Base-by-base conservation (phyloP, 1,140 invertebrate species). In the Neodiprion pinetum region DNA sequence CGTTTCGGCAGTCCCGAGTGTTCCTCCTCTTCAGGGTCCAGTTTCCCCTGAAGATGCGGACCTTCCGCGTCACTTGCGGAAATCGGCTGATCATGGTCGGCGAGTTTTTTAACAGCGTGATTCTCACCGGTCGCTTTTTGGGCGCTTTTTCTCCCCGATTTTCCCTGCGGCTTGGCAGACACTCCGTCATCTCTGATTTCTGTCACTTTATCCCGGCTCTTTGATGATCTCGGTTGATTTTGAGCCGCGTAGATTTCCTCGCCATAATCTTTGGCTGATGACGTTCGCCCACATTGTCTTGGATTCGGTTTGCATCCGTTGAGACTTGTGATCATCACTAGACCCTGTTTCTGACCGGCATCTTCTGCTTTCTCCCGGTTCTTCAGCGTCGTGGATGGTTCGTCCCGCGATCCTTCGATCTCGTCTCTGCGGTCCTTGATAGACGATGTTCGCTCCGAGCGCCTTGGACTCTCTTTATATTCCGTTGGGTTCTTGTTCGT, bases 401-500 rank as follows among this genome's bases (percentile, higher is more conserved):
- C 61, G 7, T 14, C 61, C 61, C 17, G 12, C 61, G 17, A 65
- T 14, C 12, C 12, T 65, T 65, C 61, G 17, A 14, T 7, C 2
- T 65, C 61, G 12, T 65, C 61, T 40, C 28, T 5, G 28, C 28
- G 28, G 5, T 40, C 28, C 28, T 40, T 40, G 28, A 40, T 5
- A 2, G 28, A 40, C 28, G 28, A 40, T 40, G 28, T 40, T 5
- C 28, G 28, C 28, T 5, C 28, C 5, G 12, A 3, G 40, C 8
- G 47, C 12, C 9, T 70, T 14, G 65, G 40, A 68, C 23, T 23
- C 21, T 70, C 49, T 21, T 72, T 65, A 7, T 65, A 14, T 14
- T 5, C 17, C 17, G 12, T 21, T 7, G 61, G 61, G 17, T 14
- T 72, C n/a, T 79, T 85, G 50, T 78, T 85, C 0, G 83, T 79